Percentiles rank a stretch among this genome's conserved stretches.
phyloP scores from a whole-genome alignment of 2,797 vertebrate genomes.

The Lophius americanus region DNA sequence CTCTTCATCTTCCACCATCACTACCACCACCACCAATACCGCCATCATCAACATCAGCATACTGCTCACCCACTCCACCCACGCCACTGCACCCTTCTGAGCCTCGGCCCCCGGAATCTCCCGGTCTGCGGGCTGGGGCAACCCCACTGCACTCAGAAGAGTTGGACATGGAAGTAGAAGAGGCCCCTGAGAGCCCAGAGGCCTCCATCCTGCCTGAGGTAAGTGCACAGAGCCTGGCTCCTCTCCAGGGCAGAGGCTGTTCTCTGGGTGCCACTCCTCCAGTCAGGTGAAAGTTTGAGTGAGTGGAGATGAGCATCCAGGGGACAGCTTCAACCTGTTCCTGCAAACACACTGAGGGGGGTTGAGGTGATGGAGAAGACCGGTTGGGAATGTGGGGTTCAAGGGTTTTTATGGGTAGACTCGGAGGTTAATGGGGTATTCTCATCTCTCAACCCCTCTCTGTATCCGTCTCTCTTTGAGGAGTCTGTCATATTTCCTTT shows the following conservation, averaged over 20 bases:
- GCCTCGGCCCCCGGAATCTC: slow-evolving; percentile 79
- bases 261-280: slow-evolving; percentile 52
- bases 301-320: slow-evolving; percentile 47
- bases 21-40: slow-evolving; percentile 33
- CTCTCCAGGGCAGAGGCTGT: slow-evolving; percentile 54
- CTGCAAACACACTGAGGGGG: slow-evolving; percentile 42
- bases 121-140: slow-evolving; percentile 79
- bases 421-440: slow-evolving; percentile 36
- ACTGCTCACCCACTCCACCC: slow-evolving; percentile 69
- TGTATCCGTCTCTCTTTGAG: slow-evolving; percentile 47
- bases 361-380: slow-evolving; percentile 38
- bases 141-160: slow-evolving; percentile 63
- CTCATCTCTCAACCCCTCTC: slow-evolving; percentile 53
- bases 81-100: slow-evolving; percentile 78
- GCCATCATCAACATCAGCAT: slow-evolving; percentile 57
- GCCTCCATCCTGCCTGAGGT: slow-evolving; percentile 81
- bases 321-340: slow-evolving; percentile 54
- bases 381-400: slow-evolving; percentile 10
- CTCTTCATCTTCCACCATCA: slow-evolving; percentile 64
- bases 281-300: slow-evolving; percentile 39
- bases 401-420: slow-evolving; percentile 21
- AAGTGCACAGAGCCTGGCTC: slow-evolving; percentile 73
- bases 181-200: slow-evolving; percentile 66
- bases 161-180: slow-evolving; percentile 72
- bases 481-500: slow-evolving; percentile 59